Base-by-base conservation (phyloP, 2,113 vertebrate genomes). In the Pachyramphus minor region DNA sequence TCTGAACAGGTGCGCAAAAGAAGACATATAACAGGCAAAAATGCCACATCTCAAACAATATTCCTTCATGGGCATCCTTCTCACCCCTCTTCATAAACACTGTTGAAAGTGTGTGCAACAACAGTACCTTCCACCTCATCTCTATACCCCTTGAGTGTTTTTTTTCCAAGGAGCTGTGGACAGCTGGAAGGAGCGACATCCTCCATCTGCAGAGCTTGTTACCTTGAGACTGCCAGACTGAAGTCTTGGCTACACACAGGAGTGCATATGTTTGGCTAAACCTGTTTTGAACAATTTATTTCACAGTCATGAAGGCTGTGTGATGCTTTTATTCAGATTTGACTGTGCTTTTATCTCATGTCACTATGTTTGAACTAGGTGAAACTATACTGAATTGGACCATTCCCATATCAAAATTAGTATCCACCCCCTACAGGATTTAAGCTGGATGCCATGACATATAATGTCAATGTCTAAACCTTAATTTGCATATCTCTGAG, bases 141-240 rank as follows among this genome's bases (percentile, higher is more conserved):
- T 62, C 64, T 64, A 35, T 4, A 6, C 9, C 8, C 8, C 27
- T 6, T 2, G 0, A 31, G 23, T 44, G 3, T 1, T 49, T 69
- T 69, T 63, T 42, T 62, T 23, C 2, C 1, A 2, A 88, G 72
- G 62, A 91, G 71, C 42, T 72, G 60, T 14, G 64, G 90, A 88
- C 86, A 92, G 85, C 92, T 95, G 92, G 56, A 50, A 67, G 68
- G 87, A 83, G 15, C 0, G 14, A 88, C 83, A 75, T 88, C 39
- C 47, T 90, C 87, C 92, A 93, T 94, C 78, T 88, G 83, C 63
- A 90, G 83, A 80, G 67, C 85, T 92, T 72, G 78, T 89, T 95
- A 95, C 92, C 90, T 93, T 88, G 67, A 86, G 76, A 71, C 16
- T 91, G 85, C 63, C 93, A 95, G 88, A 94, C 95, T 95, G 83